phyloP scores from a whole-genome alignment of 2,888 invertebrate genomes.

The Lasioglossum vierecki region DNA sequence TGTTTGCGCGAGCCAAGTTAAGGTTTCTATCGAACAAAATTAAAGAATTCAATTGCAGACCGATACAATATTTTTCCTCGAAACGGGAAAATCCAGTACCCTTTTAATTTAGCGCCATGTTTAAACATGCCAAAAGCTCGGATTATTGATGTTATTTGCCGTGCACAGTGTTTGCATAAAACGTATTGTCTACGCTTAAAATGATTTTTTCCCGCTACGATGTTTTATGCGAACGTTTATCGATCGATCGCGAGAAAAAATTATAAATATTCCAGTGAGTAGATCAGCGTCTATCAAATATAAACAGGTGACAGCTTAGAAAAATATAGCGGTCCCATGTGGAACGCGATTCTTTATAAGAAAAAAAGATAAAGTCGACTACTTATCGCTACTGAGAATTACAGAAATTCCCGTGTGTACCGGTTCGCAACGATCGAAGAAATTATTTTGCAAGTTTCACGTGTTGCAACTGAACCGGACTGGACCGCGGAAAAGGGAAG shows the following conservation, averaged over 20 bases:
- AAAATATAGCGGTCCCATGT: neutral
- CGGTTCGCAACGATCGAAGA: neutral
- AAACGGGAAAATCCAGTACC: neutral
- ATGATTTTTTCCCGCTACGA: neutral
- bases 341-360: neutral
- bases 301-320: neutral
- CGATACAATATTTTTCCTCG: neutral
- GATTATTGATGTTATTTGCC: neutral
- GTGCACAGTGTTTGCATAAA: neutral
- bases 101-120: neutral
- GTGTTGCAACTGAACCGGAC: neutral
- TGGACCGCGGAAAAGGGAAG: neutral
- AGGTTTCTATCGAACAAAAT: neutral
- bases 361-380: neutral
- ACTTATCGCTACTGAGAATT: neutral
- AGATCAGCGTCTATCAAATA: neutral
- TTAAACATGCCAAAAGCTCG: neutral
- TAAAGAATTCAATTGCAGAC: neutral
- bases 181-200: neutral
- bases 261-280: neutral
- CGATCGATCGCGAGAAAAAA: neutral
- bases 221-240: neutral
- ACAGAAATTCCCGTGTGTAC: neutral
- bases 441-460: neutral
- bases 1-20: neutral